phyloP scores from a whole-genome alignment of 2,797 vertebrate genomes.

The Otolemur crassicaudatus region DNA sequence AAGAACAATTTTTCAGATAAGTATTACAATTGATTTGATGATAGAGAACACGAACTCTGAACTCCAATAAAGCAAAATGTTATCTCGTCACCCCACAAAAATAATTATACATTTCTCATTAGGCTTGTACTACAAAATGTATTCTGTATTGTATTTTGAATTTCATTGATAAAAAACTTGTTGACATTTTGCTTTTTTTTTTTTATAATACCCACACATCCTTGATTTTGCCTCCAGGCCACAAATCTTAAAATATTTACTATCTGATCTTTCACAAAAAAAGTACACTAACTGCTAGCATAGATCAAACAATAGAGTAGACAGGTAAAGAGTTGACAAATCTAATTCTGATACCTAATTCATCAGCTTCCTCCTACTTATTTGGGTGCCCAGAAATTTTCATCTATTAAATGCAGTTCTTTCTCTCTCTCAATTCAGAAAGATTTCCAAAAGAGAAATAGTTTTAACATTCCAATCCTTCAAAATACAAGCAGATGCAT shows the following conservation, averaged over 20 bases:
- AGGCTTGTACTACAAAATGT: slow-evolving; percentile 42
- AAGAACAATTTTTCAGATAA: slow-evolving; percentile 56
- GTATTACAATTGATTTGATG: neutral
- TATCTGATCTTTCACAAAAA: slow-evolving; percentile 31
- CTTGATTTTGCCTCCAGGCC: neutral
- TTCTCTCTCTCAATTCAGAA: neutral
- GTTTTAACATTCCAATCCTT: slow-evolving; percentile 34
- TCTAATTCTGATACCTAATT: slow-evolving; percentile 48
- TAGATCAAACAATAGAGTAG: slow-evolving; percentile 7
- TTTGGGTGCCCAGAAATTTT: slow-evolving; percentile 7
- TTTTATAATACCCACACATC: neutral
- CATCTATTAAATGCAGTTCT: slow-evolving; percentile 8
- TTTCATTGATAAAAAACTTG: slow-evolving; percentile 35
- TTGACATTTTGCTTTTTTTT: neutral
- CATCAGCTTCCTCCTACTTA: slow-evolving; percentile 25
- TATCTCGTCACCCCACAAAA: neutral
- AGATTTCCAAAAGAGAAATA: slow-evolving; percentile 42
- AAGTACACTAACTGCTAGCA: neutral
- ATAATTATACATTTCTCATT: neutral
- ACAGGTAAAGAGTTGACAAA: slow-evolving; percentile 13
- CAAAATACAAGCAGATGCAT: neutral
- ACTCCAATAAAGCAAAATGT: slow-evolving; percentile 13
- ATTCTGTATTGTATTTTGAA: slow-evolving; percentile 2
- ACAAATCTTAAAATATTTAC: slow-evolving; percentile 57
- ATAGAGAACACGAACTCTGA: slow-evolving; percentile 45